These are phyloP conservation scores for Thunnus thynnus DNA, from an alignment of 2,113 vertebrate genomes.

Conservation along the genomic window DNA sequence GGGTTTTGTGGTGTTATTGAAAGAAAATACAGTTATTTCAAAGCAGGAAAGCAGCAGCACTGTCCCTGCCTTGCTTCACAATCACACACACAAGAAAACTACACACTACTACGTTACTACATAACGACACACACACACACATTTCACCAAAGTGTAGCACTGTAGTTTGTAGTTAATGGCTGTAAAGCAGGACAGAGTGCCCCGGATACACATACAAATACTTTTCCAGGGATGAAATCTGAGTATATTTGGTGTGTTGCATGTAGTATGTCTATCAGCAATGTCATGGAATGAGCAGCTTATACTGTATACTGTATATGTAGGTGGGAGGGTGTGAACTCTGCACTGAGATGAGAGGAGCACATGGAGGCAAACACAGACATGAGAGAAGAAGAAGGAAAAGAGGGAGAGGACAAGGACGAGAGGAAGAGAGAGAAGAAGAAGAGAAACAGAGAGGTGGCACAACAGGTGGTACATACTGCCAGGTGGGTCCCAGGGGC, in stretches of 20 bases:
- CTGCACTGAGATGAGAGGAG: constrained; percentile 61
- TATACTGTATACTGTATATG: constrained; percentile 17
- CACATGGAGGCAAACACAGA: constrained; percentile 72
- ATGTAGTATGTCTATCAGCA: constrained; percentile 8
- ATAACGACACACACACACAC: constrained; percentile 53
- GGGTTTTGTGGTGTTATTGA: constrained; percentile 25
- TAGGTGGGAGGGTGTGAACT: constrained; percentile 36
- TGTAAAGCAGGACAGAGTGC: constrained; percentile 52
- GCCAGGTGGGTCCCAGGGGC: constrained; percentile 92
- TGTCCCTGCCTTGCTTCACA: constrained; percentile 57
- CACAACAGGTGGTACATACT: constrained; percentile 92
- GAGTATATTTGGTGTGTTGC: constrained; percentile 7
- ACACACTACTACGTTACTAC: constrained; percentile 41
- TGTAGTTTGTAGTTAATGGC: constrained; percentile 44
- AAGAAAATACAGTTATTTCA: constrained; percentile 57
- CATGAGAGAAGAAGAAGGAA: constrained; percentile 40
- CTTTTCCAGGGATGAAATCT: constrained; percentile 27
- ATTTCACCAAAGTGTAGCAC: constrained; percentile 32
- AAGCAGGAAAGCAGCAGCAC: constrained; percentile 68
- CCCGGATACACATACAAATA: constrained; percentile 30
- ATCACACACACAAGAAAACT: constrained; percentile 51
- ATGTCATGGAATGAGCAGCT: constrained; percentile 20
- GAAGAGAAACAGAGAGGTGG: constrained; percentile 61
- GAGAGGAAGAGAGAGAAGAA: constrained; percentile 22
- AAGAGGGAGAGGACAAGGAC: constrained; percentile 15